Percentiles rank a stretch among this genome's conserved stretches.
phyloP scores from a whole-genome alignment of 2,797 vertebrate species.

The Esox lucius region DNA sequence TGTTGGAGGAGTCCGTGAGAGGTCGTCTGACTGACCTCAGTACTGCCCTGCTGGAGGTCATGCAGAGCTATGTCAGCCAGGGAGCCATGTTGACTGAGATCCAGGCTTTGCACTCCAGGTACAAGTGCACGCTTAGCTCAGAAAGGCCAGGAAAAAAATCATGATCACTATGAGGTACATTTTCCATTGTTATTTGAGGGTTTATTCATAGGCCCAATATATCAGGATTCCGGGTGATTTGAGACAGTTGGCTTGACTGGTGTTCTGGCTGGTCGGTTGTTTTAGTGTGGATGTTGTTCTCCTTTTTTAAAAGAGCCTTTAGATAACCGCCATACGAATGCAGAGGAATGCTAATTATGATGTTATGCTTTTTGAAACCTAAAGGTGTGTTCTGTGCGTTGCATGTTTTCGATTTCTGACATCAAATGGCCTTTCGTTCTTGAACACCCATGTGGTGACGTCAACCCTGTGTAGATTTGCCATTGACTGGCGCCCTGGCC shows the following conservation, averaged over 20 bases:
- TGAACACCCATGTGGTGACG: background rate
- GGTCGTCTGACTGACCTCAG: constrained; percentile 55
- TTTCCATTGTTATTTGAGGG: no score
- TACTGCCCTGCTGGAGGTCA: constrained; percentile 60
- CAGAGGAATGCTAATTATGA: no score
- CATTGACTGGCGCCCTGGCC: constrained; percentile 74
- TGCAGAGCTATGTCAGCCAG: constrained; percentile 66
- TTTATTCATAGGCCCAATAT: no score
- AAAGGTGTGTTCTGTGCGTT: no score
- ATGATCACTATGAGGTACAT: no score
- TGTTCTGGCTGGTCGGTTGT: no score
- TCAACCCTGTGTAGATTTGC: constrained; percentile 63
- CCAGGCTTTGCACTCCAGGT: constrained; percentile 73
- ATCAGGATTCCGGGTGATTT: no score
- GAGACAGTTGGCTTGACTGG: no score
- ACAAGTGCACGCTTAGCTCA: background rate
- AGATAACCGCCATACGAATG: no score
- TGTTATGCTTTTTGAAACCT: no score
- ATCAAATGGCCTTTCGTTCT: background rate
- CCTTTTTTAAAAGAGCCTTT: no score
- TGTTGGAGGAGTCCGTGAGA: constrained; percentile 46
- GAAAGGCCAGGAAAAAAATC: background rate
- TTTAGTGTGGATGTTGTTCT: no score
- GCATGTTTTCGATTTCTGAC: background rate
- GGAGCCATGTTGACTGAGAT: constrained; percentile 74